phyloP scores from a whole-genome alignment of 2,888 invertebrate species.

The Cheilosia urbana region DNA sequence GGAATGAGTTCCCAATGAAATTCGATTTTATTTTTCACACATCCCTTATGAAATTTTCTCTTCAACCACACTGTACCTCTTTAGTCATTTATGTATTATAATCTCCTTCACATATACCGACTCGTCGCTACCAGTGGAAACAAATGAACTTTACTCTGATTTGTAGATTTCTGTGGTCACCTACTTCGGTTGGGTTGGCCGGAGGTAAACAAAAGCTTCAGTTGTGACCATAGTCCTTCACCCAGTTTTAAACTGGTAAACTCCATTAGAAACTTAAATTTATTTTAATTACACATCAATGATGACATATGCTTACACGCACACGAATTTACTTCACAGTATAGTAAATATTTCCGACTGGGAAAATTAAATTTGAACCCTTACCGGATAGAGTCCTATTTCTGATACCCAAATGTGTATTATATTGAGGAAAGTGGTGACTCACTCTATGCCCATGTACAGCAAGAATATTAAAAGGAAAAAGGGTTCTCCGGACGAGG shows the following conservation, averaged over 20 bases:
- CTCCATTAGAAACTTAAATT: constrained; percentile 42
- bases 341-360: not conserved
- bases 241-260: constrained; percentile 44
- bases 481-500: constrained; percentile 17
- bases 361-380: not conserved
- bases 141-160: constrained; percentile 46
- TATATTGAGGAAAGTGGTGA: not conserved
- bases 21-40: no score
- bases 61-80: constrained; percentile 16
- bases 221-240: constrained; percentile 43
- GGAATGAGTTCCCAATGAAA: no score
- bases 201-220: not conserved
- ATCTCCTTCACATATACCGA: constrained; percentile 4
- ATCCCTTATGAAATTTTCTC: not conserved
- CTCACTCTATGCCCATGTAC: not conserved
- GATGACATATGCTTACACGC: not conserved
- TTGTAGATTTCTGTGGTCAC: constrained; percentile 62
- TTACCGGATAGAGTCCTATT: not conserved
- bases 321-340: not conserved
- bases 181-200: constrained; percentile 17
- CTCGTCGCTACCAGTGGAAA: constrained; percentile 3
- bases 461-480: not conserved
- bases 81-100: constrained; percentile 2
- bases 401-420: not conserved
- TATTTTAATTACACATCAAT: constrained; percentile 37